Evolutionary conservation across 2,888 invertebrate species (phyloP), one percentile per base, ranked within the genome.

Genomic region (Apamea anceps): DNA sequence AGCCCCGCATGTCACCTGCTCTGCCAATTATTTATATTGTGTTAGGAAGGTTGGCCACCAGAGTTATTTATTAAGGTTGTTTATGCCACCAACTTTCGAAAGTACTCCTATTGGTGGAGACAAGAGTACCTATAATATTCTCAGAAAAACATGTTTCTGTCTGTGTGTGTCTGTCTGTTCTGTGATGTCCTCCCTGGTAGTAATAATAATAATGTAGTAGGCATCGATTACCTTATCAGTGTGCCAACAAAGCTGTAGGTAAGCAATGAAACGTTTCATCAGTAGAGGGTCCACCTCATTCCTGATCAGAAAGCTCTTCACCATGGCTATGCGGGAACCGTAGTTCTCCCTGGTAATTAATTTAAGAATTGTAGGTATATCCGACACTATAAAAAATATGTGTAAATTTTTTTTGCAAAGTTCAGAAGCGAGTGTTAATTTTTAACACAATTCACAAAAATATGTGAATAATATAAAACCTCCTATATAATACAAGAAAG

Each of bases 211-310:
- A 25, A 57, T 57, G 12, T 25, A 25, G 57, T n/a, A n/a, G 12
- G 4, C n/a, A 60, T 60, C n/a, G 57, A 28, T 63, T 78, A 95
- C 96, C 93, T 95, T 95, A 63, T 96, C 95, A 2, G 94, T 95
- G 66, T 94, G 94, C 96, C 96, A 96, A 82, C 95, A 94, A 0
- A 96, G 92, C 77, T 95, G 92, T 21, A 96, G 82, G 60, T 96
- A 96, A 0, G 93, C 93, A 72, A 94, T 93, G 76, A 96, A 96
- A 8, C 96, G 90, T 42, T 93, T 88, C 73, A 93, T 91, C 84
- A 96, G 71, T 21, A 91, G 54, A 0, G 93, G 91, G 51, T 96
- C 95, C 65, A 96, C 91, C 18, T 95, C 90, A 77, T 95, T 95
- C 32, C 93, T 93, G 25, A 92, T 91, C 37, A 96, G 84, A 77